phyloP scores from a whole-genome alignment of 2,888 invertebrate species.

The Lydus trimaculatus region DNA sequence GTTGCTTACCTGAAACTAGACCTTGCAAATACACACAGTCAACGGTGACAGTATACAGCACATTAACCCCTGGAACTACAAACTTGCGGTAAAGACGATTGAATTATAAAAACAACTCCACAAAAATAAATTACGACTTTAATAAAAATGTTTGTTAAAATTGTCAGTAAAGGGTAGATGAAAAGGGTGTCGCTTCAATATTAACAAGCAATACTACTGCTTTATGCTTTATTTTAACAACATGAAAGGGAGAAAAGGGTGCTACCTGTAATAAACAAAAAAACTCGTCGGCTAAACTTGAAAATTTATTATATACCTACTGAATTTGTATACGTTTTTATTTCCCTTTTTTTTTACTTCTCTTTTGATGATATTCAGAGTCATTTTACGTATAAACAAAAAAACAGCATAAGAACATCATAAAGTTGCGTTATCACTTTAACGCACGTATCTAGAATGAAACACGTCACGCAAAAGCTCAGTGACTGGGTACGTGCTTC shows the following conservation, averaged over 20 bases:
- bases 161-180: no score
- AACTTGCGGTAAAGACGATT: background rate
- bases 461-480: constrained; percentile 33
- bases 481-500: constrained; percentile 35
- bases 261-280: background rate
- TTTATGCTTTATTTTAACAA: no score
- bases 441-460: constrained; percentile 35
- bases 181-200: no score
- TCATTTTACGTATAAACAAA: constrained; percentile 17
- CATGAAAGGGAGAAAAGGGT: background rate
- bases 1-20: constrained; percentile 36
- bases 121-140: no score
- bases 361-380: background rate
- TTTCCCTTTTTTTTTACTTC: background rate
- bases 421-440: constrained; percentile 35
- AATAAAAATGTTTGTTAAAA: no score
- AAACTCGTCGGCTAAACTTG: background rate
- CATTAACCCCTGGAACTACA: background rate
- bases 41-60: background rate
- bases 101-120: no score
- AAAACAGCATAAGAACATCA: constrained; percentile 28
- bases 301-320: background rate
- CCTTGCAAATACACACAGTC: background rate
- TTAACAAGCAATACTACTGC: no score
- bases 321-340: background rate